A percentile compares a stretch with the other conserved stretches of the same genome.
Conservation (phyloP, 2,797 vertebrate species). For the Notamacropus eugenii region DNA sequence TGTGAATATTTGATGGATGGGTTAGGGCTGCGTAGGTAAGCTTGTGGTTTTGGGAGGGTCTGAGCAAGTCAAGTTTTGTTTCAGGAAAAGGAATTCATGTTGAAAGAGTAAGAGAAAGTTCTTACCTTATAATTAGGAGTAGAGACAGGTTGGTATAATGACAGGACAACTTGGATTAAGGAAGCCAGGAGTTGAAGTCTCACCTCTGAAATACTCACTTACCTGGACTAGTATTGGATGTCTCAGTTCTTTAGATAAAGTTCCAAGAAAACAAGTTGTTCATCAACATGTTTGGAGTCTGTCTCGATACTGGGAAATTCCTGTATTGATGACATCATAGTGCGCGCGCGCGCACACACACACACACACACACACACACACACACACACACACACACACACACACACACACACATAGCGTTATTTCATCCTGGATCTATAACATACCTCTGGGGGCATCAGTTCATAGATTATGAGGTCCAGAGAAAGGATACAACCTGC, state of each 20-base stretch:
- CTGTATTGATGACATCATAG: neutral
- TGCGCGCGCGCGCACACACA: neutral
- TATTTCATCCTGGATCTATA: neutral
- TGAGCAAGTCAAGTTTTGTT: neutral
- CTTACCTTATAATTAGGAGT: neutral
- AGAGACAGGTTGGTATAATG: neutral
- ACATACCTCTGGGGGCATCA: neutral
- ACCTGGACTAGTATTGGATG: neutral
- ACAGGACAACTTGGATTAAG: neutral
- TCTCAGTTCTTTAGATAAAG: neutral
- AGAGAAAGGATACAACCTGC: neutral
- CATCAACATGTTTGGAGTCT: neutral
- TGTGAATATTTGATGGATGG: no score
- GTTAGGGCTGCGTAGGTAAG: neutral
- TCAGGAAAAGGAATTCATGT: rapidly evolving
- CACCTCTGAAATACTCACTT: neutral
- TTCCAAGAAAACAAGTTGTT: neutral
- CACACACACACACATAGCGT: neutral
- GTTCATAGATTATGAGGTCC: neutral
- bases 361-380: neutral
- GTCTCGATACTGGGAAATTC: neutral
- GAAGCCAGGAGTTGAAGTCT: neutral
- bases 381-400: neutral
- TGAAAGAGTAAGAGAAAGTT: neutral
- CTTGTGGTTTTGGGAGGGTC: neutral